Evolutionary conservation across 2,888 invertebrate species (phyloP).

Genomic region (Ecliptopera silaceata): DNA sequence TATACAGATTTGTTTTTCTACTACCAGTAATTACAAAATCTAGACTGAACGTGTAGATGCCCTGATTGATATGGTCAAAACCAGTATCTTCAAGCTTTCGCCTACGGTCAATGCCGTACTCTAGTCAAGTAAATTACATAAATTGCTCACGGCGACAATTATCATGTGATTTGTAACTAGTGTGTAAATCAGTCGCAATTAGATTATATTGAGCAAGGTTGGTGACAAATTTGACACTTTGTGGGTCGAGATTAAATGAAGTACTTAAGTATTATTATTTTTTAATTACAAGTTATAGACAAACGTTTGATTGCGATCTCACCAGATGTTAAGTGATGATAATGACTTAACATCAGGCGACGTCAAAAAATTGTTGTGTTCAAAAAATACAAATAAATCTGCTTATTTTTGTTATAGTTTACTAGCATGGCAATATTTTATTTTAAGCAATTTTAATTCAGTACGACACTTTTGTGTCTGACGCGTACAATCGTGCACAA

Average conservation of each 20-base stretch:
- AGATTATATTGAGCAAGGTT: slow-evolving; percentile 2
- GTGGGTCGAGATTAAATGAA: no score
- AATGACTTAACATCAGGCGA: no score
- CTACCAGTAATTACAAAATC: slow-evolving; percentile 22
- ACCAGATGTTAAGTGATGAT: no score
- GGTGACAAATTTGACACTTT: no score
- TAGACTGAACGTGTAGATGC: slow-evolving; percentile 32
- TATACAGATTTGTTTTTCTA: no score
- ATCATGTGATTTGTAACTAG: slow-evolving; percentile 23
- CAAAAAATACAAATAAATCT: no score
- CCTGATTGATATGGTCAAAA: slow-evolving; percentile 36
- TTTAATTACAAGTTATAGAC: no score
- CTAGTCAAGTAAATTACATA: slow-evolving; percentile 25
- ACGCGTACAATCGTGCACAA: background rate
- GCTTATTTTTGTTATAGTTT: background rate
- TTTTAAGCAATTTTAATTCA: background rate
- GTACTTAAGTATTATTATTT: no score
- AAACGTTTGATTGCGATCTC: no score
- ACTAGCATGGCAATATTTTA: background rate
- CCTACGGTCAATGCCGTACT: slow-evolving; percentile 66
- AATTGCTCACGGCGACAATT: slow-evolving; percentile 26
- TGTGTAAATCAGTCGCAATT: slow-evolving; percentile 8
- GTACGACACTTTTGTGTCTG: background rate
- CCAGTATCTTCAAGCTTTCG: slow-evolving; percentile 59
- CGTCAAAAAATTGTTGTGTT: no score